Evolutionary conservation across 2,888 invertebrate genomes (phyloP), one percentile per base, ranked within the genome.

Genomic region (Xestia xanthographa): DNA sequence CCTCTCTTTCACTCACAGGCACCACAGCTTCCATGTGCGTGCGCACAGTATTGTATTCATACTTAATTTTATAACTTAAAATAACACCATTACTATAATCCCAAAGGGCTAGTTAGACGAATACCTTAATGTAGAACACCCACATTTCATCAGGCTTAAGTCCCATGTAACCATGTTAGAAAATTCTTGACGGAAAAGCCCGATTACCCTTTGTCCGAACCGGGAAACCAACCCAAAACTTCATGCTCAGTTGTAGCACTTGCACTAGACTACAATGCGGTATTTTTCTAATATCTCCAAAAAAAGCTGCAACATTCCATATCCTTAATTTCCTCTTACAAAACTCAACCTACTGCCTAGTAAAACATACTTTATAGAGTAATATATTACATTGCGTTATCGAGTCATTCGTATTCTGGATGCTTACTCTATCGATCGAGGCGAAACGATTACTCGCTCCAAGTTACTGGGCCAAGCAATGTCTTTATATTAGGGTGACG

Each of bases 341-440:
- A 48, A 29, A 26, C 11, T n/a, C 29, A 70, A 78, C 56, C 48
- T 29, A 45, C 48, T 58, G 81, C 72, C 78, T 65, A 78, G 72
- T 70, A 72, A 70, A 77, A 63, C 77, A 73, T 65, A 56, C 74
- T 91, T 88, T 88, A 91, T 87, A 75, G 70, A 84, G 82, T 84
- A 87, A 89, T 90, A 87, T 87, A 88, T 90, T 82, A 83, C 80
- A 84, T 88, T 81, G 81, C 81, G 85, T 87, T 88, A 91, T 89
- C 85, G 77, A 80, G 84, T 86, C 85, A 90, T 91, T 91, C 75
- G 86, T 90, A 91, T 91, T 90, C 91, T 76, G 81, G 69, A 69
- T 83, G 87, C 84, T 83, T 84, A 82, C 84, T 83, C 79, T 79
- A 89, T 90, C 88, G 87, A 89, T 87, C 89, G 83, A 70, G 75